phyloP scores from a whole-genome alignment of 2,113 vertebrate genomes.

The Lagopus leucura region DNA sequence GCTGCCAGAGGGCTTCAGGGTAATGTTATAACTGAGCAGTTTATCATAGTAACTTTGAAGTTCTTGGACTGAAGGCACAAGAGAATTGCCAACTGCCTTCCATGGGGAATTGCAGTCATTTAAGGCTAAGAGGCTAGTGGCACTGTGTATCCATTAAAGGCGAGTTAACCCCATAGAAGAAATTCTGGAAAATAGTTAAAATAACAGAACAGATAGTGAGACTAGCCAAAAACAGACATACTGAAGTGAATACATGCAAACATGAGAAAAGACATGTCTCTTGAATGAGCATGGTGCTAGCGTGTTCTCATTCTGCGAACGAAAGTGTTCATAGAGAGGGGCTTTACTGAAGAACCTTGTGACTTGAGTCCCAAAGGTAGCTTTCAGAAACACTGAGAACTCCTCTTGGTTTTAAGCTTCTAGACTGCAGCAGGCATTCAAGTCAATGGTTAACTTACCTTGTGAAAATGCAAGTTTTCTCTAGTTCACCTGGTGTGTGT shows the following conservation, averaged over 20 bases:
- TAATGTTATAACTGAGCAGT: conserved; percentile 25
- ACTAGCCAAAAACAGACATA: not conserved
- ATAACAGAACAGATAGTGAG: not conserved
- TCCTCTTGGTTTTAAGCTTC: not conserved
- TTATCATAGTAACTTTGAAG: conserved; percentile 58
- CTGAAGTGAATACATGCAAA: not conserved
- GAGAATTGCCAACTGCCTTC: conserved; percentile 28
- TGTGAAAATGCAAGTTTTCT: not conserved
- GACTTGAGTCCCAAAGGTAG: not conserved
- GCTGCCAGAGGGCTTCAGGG: conserved; percentile 56
- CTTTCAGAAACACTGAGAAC: not conserved
- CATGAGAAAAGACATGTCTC: not conserved
- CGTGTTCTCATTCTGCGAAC: not conserved
- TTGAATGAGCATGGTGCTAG: not conserved
- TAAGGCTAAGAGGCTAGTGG: conserved; percentile 41
- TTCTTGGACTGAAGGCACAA: conserved; percentile 34
- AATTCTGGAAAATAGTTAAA: not conserved
- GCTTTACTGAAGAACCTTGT: not conserved
- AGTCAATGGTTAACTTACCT: not conserved
- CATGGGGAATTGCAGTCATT: conserved; percentile 35
- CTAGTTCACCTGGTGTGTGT: not conserved
- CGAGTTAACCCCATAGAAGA: conserved; percentile 7
- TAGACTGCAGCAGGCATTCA: not conserved
- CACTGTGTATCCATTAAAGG: conserved; percentile 1
- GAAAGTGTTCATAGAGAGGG: fast-evolving